Conservation (phyloP, 2,797 vertebrate species). For the Lagodon rhomboides region DNA sequence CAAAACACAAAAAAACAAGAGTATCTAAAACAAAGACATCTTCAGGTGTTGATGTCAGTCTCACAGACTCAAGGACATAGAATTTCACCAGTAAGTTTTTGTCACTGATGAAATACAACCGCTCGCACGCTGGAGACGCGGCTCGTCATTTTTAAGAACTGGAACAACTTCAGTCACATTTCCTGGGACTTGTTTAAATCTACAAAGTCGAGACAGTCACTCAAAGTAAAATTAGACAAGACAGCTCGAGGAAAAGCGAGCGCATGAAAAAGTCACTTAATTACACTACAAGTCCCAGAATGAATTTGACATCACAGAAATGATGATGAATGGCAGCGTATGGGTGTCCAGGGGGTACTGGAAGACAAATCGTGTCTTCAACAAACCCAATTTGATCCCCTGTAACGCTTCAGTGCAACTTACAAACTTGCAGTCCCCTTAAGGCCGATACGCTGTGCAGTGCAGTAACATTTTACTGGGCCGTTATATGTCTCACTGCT, state of each 20-base stretch:
- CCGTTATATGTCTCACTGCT: no score
- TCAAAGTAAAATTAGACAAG: conserved; percentile 21
- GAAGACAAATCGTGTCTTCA: neutral
- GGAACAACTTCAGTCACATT: conserved; percentile 8
- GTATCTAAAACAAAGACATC: neutral
- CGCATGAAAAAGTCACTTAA: conserved; percentile 13
- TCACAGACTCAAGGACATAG: neutral
- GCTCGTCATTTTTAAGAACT: neutral
- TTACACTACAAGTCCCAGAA: neutral
- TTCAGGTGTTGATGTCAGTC: neutral
- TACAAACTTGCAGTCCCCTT: neutral
- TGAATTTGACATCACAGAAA: conserved; percentile 6
- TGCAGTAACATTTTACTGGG: neutral
- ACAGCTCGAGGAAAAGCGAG: conserved; percentile 10
- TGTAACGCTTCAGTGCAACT: neutral
- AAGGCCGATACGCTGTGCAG: neutral
- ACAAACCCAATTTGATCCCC: conserved; percentile 13
- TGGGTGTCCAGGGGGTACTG: neutral
- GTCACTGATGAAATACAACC: neutral
- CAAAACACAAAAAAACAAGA: neutral
- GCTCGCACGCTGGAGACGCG: neutral
- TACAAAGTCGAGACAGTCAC: conserved; percentile 12
- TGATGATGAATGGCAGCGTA: conserved; percentile 4
- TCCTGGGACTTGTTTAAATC: conserved; percentile 4
- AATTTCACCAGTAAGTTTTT: neutral